Evolutionary conservation across 2,113 vertebrate genomes (phyloP), one percentile per base, ranked within the genome.

Genomic region (Sclerurus mexicanus): DNA sequence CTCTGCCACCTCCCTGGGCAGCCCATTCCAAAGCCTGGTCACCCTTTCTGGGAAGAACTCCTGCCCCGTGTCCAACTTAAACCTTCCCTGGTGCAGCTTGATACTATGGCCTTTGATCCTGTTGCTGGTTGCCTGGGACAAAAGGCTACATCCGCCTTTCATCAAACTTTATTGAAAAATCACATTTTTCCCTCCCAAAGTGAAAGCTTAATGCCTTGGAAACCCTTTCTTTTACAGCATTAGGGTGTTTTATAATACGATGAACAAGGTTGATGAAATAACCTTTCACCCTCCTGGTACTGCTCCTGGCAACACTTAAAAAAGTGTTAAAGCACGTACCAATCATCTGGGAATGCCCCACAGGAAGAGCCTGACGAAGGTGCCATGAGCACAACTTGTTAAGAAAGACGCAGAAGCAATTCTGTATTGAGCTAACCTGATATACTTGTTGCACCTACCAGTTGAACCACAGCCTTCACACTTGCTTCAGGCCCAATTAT

Each of bases 371-470:
- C 14, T 59, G 63, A 42, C 35, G 28, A 62, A 81, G 44, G 50
- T 74, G 35, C 46, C 5, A 2, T 5, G 8, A 76, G 58, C n/a
- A 28, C 14, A 31, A 4, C 18, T 23, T 46, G 4, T 71, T 73
- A 33, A 58, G 67, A 40, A 78, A 55, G 35, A 68, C 4, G 9
- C 19, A 58, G 27, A 64, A 66, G 17, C 46, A n/a, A 33, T 27
- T 62, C 33, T n/a, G 28, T 8, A 10, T 16, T 49, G 25, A 35
- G 30, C 47, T 40, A 50, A 84, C 25, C n/a, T 33, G 47, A n/a
- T 55, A n/a, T 0, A 40, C 59, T 14, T 59, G 8, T 39, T 77
- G 50, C 14, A 18, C 0, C 0, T 40, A 18, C 17, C 24, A 3
- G 17, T 4, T 46, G 39, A 84, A 71, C 23, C 50, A 44, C 46